Conservation (phyloP, 2,797 vertebrate species). For the Aselliscus stoliczkanus region DNA sequence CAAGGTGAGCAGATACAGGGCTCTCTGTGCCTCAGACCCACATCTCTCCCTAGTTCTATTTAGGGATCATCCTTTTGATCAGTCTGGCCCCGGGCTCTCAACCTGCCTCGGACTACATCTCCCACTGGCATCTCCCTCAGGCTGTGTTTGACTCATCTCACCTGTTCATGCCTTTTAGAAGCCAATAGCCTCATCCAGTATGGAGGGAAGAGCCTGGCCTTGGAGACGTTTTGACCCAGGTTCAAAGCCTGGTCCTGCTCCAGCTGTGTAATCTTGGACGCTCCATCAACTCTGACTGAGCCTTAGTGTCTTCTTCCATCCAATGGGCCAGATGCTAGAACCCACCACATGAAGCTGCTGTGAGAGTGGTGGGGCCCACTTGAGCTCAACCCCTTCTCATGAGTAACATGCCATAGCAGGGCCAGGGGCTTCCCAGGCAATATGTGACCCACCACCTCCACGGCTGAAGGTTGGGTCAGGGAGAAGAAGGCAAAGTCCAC, state of each 20-base stretch:
- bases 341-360: fast-evolving
- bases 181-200: background rate
- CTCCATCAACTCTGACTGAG: background rate
- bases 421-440: background rate
- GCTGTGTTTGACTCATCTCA: background rate
- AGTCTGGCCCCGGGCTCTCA: background rate
- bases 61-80: background rate
- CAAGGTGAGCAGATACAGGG: background rate
- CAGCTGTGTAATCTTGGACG: background rate
- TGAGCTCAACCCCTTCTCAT: background rate
- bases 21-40: background rate
- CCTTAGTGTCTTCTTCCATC: background rate
- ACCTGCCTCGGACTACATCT: background rate
- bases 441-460: background rate
- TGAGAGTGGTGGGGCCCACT: background rate
- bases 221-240: background rate
- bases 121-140: background rate
- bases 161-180: background rate
- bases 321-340: background rate
- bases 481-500: background rate
- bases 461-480: background rate
- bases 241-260: background rate
- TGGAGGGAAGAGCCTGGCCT: background rate
- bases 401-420: fast-evolving
- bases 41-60: background rate